Conservation (phyloP, 2,888 invertebrate genomes). For the Baccha elongata region DNA sequence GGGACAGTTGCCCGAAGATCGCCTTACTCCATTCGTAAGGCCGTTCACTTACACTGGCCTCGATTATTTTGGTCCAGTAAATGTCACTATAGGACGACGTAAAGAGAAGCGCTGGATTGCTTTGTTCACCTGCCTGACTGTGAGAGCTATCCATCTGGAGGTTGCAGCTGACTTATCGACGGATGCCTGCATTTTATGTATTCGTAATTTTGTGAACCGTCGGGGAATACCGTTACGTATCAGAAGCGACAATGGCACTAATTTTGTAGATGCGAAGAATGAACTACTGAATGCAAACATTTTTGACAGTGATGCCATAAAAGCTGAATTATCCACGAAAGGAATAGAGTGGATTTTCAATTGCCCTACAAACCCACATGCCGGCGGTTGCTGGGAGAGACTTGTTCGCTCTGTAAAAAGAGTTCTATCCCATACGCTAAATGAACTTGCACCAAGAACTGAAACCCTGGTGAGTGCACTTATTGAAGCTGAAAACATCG, state of each 20-base stretch:
- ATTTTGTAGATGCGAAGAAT: conserved; percentile 71
- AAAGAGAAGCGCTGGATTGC: too few relatives aligned
- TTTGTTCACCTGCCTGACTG: neutral
- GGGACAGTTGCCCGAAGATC: conserved; percentile 7
- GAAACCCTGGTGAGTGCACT: too few relatives aligned
- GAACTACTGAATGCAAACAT: too few relatives aligned
- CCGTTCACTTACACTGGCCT: too few relatives aligned
- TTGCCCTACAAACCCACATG: conserved; percentile 27
- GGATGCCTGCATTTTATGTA: too few relatives aligned
- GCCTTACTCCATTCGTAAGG: neutral
- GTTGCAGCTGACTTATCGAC: too few relatives aligned
- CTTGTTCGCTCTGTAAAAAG: conserved; percentile 67
- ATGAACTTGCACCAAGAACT: too few relatives aligned
- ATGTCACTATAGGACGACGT: neutral
- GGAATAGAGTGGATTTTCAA: conserved; percentile 48
- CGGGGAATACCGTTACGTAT: conserved; percentile 54
- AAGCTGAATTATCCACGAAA: conserved; percentile 22
- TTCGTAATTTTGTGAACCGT: too few relatives aligned
- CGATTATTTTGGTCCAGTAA: conserved; percentile 3
- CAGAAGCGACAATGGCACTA: conserved; percentile 64
- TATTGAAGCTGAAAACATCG: too few relatives aligned
- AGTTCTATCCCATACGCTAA: too few relatives aligned
- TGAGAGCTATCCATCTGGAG: too few relatives aligned
- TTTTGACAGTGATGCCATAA: too few relatives aligned
- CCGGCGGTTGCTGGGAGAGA: conserved; percentile 73